A percentile compares a stretch with the other conserved stretches of the same genome.
Conservation (phyloP, 2,113 vertebrate species). For the Prolemur simus region DNA sequence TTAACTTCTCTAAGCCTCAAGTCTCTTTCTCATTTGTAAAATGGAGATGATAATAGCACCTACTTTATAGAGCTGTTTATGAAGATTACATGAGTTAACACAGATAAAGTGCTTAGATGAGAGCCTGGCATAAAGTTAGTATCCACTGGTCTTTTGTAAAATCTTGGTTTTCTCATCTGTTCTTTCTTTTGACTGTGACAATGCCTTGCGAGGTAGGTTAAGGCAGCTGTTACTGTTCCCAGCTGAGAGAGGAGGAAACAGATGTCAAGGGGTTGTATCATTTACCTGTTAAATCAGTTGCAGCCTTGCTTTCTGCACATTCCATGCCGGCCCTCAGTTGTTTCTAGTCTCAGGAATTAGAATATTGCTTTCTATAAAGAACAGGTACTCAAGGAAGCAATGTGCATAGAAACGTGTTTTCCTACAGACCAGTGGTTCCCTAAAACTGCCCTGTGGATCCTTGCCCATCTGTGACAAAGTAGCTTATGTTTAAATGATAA, state of each 20-base stretch:
- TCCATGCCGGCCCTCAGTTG: neutral
- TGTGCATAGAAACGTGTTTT: neutral
- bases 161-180: neutral
- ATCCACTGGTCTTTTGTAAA: neutral
- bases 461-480: neutral
- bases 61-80: neutral
- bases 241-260: neutral
- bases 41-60: neutral
- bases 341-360: neutral
- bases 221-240: neutral
- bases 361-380: conserved; percentile 24
- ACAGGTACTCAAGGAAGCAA: neutral
- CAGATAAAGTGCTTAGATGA: neutral
- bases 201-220: neutral
- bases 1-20: neutral
- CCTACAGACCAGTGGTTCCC: neutral
- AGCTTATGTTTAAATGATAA: conserved; percentile 18
- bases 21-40: neutral
- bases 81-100: neutral
- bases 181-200: neutral
- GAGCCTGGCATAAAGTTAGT: neutral
- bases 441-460: neutral
- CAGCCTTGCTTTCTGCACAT: neutral
- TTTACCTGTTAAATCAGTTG: neutral
- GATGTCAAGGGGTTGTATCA: neutral